Percentiles rank a stretch among this genome's conserved stretches.
phyloP scores from a whole-genome alignment of 2,113 vertebrate species.

The Siphamia tubifer region DNA sequence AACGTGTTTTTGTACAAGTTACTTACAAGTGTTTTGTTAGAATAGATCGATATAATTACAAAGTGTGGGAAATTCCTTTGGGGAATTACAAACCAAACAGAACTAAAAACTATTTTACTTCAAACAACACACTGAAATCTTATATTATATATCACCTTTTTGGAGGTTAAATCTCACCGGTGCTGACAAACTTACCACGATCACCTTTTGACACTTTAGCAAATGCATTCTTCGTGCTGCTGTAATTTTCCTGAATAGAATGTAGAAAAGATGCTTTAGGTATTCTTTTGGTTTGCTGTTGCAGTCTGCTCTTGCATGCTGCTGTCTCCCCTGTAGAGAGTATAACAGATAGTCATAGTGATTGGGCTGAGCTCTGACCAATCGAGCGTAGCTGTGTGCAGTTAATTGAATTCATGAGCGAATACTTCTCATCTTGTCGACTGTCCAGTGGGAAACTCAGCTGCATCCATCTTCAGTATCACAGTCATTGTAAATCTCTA shows the following conservation, averaged over 20 bases:
- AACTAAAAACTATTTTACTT: no score
- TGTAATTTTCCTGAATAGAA: neutral
- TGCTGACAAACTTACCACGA: no score
- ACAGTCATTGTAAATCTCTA: constrained; percentile 49
- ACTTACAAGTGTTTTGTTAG: no score
- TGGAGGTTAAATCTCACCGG: no score
- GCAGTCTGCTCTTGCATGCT: neutral
- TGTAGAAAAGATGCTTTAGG: neutral
- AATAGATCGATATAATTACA: no score
- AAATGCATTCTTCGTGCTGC: no score
- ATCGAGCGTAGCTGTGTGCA: constrained; percentile 67
- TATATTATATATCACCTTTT: no score
- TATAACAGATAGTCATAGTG: constrained; percentile 72
- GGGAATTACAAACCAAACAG: no score
- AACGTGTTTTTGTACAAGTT: no score
- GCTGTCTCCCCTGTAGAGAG: constrained; percentile 23
- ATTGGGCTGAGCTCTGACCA: constrained; percentile 67
- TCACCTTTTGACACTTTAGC: no score
- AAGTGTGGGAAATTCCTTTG: no score
- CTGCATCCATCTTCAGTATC: constrained; percentile 58
- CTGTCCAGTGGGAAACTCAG: constrained; percentile 54
- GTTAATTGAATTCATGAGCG: constrained; percentile 80
- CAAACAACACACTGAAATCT: no score
- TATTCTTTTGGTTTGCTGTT: constrained; percentile 16
- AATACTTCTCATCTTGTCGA: constrained; percentile 67